A percentile compares a stretch with the other conserved stretches of the same genome.
phyloP scores from a whole-genome alignment of 2,888 invertebrate genomes.

The Tetranychus truncatus region DNA sequence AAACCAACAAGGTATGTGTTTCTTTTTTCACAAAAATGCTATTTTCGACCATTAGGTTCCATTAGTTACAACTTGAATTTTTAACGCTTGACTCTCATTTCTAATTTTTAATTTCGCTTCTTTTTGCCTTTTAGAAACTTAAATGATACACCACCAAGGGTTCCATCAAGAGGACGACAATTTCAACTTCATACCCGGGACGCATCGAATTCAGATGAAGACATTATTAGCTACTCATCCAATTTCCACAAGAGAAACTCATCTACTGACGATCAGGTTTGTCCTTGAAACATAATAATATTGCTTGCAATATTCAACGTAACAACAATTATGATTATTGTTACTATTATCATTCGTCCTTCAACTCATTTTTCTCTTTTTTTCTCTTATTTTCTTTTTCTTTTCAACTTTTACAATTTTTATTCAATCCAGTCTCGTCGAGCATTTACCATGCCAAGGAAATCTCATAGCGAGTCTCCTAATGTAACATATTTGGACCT shows the following conservation, averaged over 20 bases:
- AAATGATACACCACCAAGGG: slow-evolving; percentile 11
- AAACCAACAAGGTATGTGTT: neutral
- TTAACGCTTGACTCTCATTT: neutral
- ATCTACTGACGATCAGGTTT: slow-evolving; percentile 11
- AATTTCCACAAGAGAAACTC: slow-evolving; percentile 11
- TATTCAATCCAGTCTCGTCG: neutral
- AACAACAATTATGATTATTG: too few relatives aligned
- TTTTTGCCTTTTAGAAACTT: neutral
- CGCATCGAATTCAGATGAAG: slow-evolving; percentile 15
- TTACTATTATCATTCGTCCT: neutral
- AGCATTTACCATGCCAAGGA: neutral
- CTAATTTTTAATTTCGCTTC: neutral
- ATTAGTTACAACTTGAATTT: too few relatives aligned
- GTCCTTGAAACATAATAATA: neutral
- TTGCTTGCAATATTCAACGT: neutral
- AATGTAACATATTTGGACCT: slow-evolving; percentile 64
- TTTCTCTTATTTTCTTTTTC: neutral
- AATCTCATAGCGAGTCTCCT: neutral
- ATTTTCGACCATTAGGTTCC: too few relatives aligned
- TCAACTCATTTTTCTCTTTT: neutral
- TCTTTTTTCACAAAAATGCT: neutral
- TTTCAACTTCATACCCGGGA: slow-evolving; percentile 13
- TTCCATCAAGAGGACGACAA: slow-evolving; percentile 12
- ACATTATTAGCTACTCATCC: neutral
- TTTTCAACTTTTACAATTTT: neutral